Evolutionary conservation across 2,113 vertebrate species (phyloP), one percentile per base, ranked within the genome.

Genomic region (Parotia lawesii): DNA sequence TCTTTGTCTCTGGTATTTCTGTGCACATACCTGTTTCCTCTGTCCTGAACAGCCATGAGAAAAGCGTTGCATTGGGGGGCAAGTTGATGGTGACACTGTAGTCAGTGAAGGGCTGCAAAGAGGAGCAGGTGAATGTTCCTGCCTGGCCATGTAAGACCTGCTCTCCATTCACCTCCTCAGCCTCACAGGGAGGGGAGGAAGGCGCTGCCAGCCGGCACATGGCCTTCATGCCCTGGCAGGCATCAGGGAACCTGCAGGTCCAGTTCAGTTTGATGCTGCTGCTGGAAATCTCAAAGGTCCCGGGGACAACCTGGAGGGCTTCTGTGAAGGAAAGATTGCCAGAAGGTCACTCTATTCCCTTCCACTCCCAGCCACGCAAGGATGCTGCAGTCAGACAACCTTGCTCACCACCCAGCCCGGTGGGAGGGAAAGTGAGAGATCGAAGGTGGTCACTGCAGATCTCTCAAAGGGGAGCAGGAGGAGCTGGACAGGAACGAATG

Each of bases 261-360:
- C 92, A 94, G 48, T 91, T 69, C 54, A 94, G 73, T 71, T 76
- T 71, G 83, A 95, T 86, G 80, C 70, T 93, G 87, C 54, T 95
- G 87, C 74, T 90, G 79, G 87, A 88, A 91, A 57, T 31, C n/a
- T 88, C 79, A 62, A 62, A 47, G 8, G 58, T 58, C 1, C 6
- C 15, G 0, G 14, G 74, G 37, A 23, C 64, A 54, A 90, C 58
- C 44, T 81, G 64, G 22, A 95, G 18, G 24, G 42, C 7, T 14
- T 85, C 94, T 95, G 90, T 48, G 31, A 87, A 89, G 50, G 45
- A 56, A 50, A 70, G 29, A 47, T 85, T 70, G 45, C 15, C n/a
- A 73, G 21, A 44, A 24, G 3, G 25, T 85, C 33, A 64, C 17
- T n/a, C 8, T 12, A 15, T 51, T 74, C 27, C 27, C 20, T 35